phyloP scores from a whole-genome alignment of 1,140 invertebrate genomes.

The Diorhabda carinulata region DNA sequence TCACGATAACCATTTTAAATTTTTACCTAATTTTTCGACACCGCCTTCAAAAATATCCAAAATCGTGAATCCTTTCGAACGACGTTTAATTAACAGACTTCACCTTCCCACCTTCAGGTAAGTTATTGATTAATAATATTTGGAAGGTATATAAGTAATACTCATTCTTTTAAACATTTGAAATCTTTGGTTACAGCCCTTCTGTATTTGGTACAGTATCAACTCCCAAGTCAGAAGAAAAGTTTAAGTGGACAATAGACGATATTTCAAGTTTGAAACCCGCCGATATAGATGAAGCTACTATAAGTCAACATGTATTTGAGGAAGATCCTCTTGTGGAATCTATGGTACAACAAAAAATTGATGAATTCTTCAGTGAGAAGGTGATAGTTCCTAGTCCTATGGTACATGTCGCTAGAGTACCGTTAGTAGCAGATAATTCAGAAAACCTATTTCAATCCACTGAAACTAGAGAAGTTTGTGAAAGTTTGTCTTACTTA shows the following conservation, averaged over 20 bases:
- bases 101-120: constrained; percentile 44
- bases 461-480: constrained; percentile 13
- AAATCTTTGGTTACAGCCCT: constrained; percentile 31
- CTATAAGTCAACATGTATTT: constrained; percentile 37
- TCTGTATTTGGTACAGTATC: constrained; percentile 40
- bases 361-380: constrained; percentile 43
- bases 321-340: constrained; percentile 34
- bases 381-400: constrained; percentile 44
- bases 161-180: no score
- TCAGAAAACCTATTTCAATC: constrained; percentile 12
- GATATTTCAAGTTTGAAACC: constrained; percentile 44
- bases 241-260: constrained; percentile 46
- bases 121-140: constrained; percentile 7
- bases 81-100: constrained; percentile 37
- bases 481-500: constrained; percentile 15
- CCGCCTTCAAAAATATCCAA: constrained; percentile 38
- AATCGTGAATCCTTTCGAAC: constrained; percentile 44
- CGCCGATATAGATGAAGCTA: constrained; percentile 43
- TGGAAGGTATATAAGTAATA: no score
- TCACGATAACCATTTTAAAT: constrained; percentile 37
- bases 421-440: constrained; percentile 29
- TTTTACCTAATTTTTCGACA: constrained; percentile 35
- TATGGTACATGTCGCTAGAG: constrained; percentile 27
- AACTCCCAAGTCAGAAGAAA: constrained; percentile 37
- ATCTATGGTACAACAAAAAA: constrained; percentile 40